phyloP scores from a whole-genome alignment of 1,140 invertebrate species.

The Spodoptera frugiperda region DNA sequence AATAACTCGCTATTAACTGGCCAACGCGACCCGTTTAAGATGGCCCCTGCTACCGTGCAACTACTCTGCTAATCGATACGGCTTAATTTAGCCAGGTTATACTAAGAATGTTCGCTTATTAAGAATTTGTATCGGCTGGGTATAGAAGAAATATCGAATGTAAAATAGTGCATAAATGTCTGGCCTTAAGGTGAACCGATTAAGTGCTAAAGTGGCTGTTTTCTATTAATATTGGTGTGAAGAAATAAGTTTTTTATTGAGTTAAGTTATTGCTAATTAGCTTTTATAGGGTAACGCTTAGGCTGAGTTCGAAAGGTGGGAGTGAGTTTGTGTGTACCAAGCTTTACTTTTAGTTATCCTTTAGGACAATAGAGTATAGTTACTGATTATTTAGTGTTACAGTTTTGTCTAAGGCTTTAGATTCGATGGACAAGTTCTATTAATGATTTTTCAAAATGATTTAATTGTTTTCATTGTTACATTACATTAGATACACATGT shows the following conservation, averaged over 20 bases:
- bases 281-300: conserved; percentile 2
- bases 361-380: no score
- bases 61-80: conserved; percentile 10
- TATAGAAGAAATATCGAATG: conserved; percentile 7
- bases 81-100: conserved; percentile 46
- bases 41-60: not conserved
- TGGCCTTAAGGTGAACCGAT: not conserved
- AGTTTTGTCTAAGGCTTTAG: not conserved
- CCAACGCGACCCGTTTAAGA: conserved; percentile 50
- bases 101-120: conserved; percentile 50
- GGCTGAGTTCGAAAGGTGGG: not conserved
- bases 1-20: conserved; percentile 71
- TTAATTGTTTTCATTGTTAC: no score
- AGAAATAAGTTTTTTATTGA: conserved; percentile 20
- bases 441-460: not conserved
- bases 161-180: not conserved
- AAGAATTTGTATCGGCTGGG: conserved; percentile 47
- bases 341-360: not conserved
- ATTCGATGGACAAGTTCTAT: not conserved
- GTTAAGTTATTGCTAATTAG: conserved; percentile 4
- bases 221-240: conserved; percentile 4
- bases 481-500: no score
- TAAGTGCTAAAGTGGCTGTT: conserved; percentile 16
- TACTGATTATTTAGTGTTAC: not conserved
- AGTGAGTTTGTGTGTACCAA: not conserved